phyloP scores from a whole-genome alignment of 1,140 invertebrate genomes.

The Drosophila prosaltans region DNA sequence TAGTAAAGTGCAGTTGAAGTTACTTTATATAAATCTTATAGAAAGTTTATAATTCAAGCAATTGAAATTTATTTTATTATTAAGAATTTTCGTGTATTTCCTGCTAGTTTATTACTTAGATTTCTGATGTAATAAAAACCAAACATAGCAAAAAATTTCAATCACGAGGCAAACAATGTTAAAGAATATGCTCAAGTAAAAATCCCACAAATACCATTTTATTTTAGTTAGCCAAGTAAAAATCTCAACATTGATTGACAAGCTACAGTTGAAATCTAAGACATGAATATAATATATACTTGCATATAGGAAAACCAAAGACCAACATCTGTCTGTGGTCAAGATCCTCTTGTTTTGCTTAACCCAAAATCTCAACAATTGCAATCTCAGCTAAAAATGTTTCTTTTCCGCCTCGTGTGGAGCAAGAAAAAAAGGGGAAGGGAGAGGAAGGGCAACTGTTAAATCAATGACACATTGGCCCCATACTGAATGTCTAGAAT shows the following conservation, averaged over 20 bases:
- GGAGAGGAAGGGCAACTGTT: conserved; percentile 21
- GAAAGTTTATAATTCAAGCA: no score
- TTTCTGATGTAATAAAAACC: not conserved
- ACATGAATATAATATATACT: not conserved
- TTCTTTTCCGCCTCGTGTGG: not conserved
- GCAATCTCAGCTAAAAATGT: conserved; percentile 31
- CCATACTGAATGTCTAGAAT: conserved; percentile 33
- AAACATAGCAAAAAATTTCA: conserved; percentile 36
- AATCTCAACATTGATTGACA: conserved; percentile 18
- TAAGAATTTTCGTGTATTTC: no score
- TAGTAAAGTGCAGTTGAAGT: no score
- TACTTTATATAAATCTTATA: no score
- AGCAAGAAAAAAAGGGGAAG: not conserved
- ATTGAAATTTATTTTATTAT: no score
- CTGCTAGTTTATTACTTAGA: not conserved
- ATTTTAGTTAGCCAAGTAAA: conserved; percentile 10
- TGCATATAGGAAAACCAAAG: not conserved
- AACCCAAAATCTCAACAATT: conserved; percentile 39
- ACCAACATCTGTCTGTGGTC: conserved; percentile 29
- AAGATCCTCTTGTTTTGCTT: conserved; percentile 23
- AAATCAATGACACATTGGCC: conserved; percentile 54
- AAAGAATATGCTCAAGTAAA: not conserved
- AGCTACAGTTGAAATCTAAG: not conserved
- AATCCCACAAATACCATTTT: conserved; percentile 1
- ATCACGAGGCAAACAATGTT: not conserved